A percentile compares a stretch with the other conserved stretches of the same genome.
phyloP scores from a whole-genome alignment of 2,113 vertebrate species.

The Dinomys branickii region DNA sequence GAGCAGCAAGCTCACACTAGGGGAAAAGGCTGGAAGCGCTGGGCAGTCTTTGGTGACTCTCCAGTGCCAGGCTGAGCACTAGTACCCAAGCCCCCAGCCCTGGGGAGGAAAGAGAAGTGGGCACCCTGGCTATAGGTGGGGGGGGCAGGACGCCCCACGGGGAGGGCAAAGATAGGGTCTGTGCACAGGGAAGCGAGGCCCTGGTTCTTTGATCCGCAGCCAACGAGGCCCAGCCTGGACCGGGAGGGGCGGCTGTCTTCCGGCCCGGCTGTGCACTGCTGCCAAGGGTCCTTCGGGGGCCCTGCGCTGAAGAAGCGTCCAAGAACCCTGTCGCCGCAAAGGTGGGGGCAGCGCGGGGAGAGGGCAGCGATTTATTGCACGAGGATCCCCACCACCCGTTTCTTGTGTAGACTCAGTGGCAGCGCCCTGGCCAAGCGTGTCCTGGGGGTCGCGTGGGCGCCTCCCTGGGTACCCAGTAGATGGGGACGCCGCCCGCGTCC shows the following conservation, averaged over 20 bases:
- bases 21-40: not conserved
- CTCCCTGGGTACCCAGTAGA: not conserved
- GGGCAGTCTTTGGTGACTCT: not conserved
- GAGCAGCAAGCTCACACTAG: not conserved
- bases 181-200: not conserved
- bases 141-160: conserved; percentile 39
- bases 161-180: conserved; percentile 72
- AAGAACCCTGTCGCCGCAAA: not conserved
- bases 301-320: not conserved
- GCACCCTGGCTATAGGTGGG: not conserved
- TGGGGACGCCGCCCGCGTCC: not conserved
- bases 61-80: not conserved
- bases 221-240: conserved; percentile 64
- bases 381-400: not conserved
- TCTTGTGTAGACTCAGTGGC: not conserved
- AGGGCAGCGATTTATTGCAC: not conserved
- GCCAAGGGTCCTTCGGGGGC: conserved; percentile 58
- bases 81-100: not conserved
- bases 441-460: not conserved
- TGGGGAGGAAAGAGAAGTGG: conserved; percentile 25
- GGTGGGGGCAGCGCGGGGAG: not conserved
- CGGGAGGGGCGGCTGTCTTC: conserved; percentile 73
- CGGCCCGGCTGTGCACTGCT: conserved; percentile 59
- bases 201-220: conserved; percentile 76
- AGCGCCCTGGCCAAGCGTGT: not conserved